phyloP scores from a whole-genome alignment of 2,797 vertebrate species.

The Coilia nasus region DNA sequence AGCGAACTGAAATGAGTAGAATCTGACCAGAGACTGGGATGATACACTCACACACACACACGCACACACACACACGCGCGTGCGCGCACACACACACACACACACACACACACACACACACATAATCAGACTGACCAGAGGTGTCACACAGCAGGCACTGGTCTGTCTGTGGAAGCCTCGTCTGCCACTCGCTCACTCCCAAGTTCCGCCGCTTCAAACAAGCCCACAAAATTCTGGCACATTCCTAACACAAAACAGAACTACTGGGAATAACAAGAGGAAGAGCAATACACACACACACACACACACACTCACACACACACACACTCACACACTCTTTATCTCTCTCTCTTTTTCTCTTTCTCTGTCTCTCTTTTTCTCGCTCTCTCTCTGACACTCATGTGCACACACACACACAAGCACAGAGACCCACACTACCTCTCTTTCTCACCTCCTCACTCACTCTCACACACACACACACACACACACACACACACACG shows the following conservation, averaged over 20 bases:
- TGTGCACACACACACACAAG: too few relatives aligned
- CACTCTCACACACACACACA: constrained; percentile 36
- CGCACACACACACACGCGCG: too few relatives aligned
- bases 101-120: constrained; percentile 1
- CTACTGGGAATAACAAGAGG: constrained; percentile 86
- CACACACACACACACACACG: constrained; percentile 7
- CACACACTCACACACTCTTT: background rate
- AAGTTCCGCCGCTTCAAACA: constrained; percentile 89
- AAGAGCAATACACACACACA: constrained; percentile 48
- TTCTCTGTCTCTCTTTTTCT: too few relatives aligned
- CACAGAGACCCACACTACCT: background rate
- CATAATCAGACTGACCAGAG: background rate
- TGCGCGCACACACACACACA: background rate
- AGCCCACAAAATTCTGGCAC: constrained; percentile 90
- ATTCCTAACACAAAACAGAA: constrained; percentile 96
- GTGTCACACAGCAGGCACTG: background rate
- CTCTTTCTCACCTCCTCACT: background rate
- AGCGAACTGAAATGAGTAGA: too few relatives aligned
- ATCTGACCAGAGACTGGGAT: too few relatives aligned
- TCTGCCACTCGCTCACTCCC: background rate
- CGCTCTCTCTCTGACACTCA: too few relatives aligned
- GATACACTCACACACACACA: too few relatives aligned
- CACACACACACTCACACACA: background rate
- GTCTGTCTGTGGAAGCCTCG: background rate
- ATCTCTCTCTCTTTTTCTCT: too few relatives aligned